A percentile compares a stretch with the other conserved stretches of the same genome.
These are phyloP conservation scores for Goniozus legneri DNA, from an alignment of 1,140 invertebrate species.

Conservation along the genomic window DNA sequence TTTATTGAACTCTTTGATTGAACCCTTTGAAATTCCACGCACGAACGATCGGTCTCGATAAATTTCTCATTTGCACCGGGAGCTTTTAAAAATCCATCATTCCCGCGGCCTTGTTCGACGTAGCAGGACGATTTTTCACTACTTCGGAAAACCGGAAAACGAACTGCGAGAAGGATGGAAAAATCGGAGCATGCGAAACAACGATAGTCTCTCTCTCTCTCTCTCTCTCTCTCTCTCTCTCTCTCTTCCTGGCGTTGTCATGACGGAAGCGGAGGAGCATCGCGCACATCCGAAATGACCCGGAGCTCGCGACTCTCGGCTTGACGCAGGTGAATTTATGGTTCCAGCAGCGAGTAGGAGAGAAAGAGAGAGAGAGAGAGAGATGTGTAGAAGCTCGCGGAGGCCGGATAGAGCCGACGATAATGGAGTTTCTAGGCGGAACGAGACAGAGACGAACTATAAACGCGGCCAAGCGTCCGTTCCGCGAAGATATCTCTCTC, in stretches of 20 bases:
- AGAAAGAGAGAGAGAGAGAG: constrained; percentile 1
- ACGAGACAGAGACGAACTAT: constrained; percentile 11
- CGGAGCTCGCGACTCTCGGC: neutral
- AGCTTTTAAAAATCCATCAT: too few relatives aligned
- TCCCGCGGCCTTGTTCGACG: too few relatives aligned
- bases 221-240: too few relatives aligned
- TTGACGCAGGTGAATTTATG: constrained; percentile 18
- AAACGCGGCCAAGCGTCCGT: neutral
- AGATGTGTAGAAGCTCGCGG: neutral
- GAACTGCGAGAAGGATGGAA: too few relatives aligned
- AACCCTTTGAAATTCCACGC: too few relatives aligned
- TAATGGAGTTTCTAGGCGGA: constrained; percentile 27
- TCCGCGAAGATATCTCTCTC: constrained; percentile 5
- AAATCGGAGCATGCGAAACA: too few relatives aligned
- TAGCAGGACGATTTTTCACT: constrained; percentile 18
- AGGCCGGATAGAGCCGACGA: constrained; percentile 16
- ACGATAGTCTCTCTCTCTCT: too few relatives aligned
- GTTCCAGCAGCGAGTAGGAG: neutral
- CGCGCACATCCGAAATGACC: neutral
- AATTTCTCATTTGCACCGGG: too few relatives aligned
- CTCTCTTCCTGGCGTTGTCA: too few relatives aligned
- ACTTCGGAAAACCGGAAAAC: constrained; percentile 11
- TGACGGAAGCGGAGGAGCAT: too few relatives aligned
- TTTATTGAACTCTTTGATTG: too few relatives aligned
- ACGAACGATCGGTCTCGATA: too few relatives aligned